A percentile compares a stretch with the other conserved stretches of the same genome.
These are phyloP conservation scores for Otolemur garnettii DNA, from an alignment of 2,113 vertebrate species.

Conservation along the genomic window DNA sequence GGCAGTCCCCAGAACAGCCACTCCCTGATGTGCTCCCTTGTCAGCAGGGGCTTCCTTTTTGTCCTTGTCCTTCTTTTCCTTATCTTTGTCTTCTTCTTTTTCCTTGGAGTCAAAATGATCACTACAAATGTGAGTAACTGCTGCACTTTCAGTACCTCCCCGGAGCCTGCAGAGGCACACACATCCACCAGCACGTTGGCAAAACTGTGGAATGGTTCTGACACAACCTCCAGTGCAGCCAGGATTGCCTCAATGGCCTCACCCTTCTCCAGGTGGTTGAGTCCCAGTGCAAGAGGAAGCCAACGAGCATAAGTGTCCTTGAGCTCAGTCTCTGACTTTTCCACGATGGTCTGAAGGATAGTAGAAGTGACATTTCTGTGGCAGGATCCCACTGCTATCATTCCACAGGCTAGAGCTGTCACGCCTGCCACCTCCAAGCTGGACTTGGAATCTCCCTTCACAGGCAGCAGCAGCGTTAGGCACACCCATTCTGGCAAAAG, in stretches of 20 bases:
- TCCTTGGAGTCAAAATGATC: conserved; percentile 99
- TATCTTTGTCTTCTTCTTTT: conserved; percentile 98
- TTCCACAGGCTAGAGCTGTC: conserved; percentile 96
- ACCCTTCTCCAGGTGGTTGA: conserved; percentile 98
- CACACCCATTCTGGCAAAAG: background rate
- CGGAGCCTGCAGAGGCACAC: conserved; percentile 98
- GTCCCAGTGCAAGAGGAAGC: conserved; percentile 96
- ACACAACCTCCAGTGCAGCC: conserved; percentile 96
- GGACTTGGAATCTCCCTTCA: conserved; percentile 98
- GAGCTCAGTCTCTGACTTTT: conserved; percentile 97
- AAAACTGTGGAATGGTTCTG: conserved; percentile 97
- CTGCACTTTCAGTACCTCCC: conserved; percentile 98
- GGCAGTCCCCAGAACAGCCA: conserved; percentile 96
- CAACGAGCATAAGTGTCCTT: conserved; percentile 98
- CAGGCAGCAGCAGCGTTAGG: conserved; percentile 96
- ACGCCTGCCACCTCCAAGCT: conserved; percentile 99
- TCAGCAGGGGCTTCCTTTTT: conserved; percentile 97
- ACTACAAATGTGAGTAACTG: conserved; percentile 98
- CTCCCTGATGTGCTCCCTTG: conserved; percentile 99
- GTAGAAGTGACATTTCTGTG: conserved; percentile 99
- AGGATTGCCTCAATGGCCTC: conserved; percentile 98
- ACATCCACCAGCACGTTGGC: conserved; percentile 97
- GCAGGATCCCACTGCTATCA: conserved; percentile 99
- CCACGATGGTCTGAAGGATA: conserved; percentile 99
- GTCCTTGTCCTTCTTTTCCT: conserved; percentile 98